Conservation (phyloP, 2,797 vertebrate species). For the Pempheris klunzingeri region DNA sequence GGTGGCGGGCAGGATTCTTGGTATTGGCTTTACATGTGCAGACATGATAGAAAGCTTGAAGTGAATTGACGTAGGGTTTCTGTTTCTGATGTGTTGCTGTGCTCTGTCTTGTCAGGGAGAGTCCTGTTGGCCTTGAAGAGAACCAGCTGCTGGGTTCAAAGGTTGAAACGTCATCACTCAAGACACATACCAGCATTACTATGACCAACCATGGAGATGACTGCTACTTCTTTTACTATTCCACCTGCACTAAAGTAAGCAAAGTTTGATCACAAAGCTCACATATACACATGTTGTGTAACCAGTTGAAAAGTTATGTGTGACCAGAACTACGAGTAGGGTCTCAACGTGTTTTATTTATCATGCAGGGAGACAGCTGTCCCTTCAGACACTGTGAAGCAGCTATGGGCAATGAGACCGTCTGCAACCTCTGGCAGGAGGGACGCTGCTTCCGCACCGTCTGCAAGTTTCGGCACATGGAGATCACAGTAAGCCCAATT, state of each 20-base stretch:
- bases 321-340: background rate
- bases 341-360: background rate
- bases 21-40: background rate
- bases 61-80: background rate
- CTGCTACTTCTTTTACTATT: constrained; percentile 99
- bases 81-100: constrained; percentile 6
- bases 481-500: constrained; percentile 90
- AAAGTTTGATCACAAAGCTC: background rate
- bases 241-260: constrained; percentile 92
- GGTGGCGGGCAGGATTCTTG: background rate
- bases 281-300: background rate
- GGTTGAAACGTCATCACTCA: constrained; percentile 35
- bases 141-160: constrained; percentile 65
- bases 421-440: constrained; percentile 95
- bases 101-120: constrained; percentile 67
- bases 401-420: constrained; percentile 92
- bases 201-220: constrained; percentile 96
- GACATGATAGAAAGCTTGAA: background rate
- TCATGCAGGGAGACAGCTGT: constrained; percentile 91
- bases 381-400: constrained; percentile 96
- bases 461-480: constrained; percentile 98
- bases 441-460: constrained; percentile 91
- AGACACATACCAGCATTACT: constrained; percentile 59
- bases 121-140: constrained; percentile 69
- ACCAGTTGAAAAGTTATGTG: background rate